Percentiles rank a stretch among this genome's conserved stretches.
These are phyloP conservation scores for Chroicocephalus ridibundus DNA, from an alignment of 2,113 vertebrate genomes.

Conservation along the genomic window DNA sequence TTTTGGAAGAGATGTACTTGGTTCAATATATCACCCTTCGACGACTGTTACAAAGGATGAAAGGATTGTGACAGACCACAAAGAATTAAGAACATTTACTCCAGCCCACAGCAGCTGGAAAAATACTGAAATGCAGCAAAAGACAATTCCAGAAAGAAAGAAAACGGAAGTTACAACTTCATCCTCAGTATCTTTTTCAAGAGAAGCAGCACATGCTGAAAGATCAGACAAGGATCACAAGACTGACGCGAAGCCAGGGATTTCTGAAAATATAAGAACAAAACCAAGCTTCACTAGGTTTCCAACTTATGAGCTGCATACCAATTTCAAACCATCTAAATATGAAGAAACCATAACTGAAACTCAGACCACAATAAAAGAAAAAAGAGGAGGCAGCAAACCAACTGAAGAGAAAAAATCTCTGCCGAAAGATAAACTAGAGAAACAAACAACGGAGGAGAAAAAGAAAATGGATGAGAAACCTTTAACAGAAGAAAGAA, in stretches of 20 bases:
- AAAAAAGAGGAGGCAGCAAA: slow-evolving; percentile 34
- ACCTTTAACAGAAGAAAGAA: neutral
- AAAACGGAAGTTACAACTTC: slow-evolving; percentile 60
- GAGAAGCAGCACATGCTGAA: neutral
- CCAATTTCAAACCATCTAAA: slow-evolving; percentile 11
- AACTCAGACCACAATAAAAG: neutral
- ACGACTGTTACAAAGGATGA: slow-evolving; percentile 74
- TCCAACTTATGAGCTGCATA: slow-evolving; percentile 15
- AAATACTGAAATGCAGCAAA: slow-evolving; percentile 42
- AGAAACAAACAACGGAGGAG: slow-evolving; percentile 8
- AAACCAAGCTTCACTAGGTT: slow-evolving; percentile 30
- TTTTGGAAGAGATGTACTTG: slow-evolving; percentile 59
- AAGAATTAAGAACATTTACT: slow-evolving; percentile 14
- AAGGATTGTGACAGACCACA: slow-evolving; percentile 68
- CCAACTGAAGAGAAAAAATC: slow-evolving; percentile 22
- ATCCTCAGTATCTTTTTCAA: slow-evolving; percentile 5
- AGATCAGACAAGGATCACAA: slow-evolving; percentile 15
- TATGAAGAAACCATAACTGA: slow-evolving; percentile 61
- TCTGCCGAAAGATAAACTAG: slow-evolving; percentile 8
- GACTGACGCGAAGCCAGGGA: neutral
- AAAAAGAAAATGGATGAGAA: slow-evolving; percentile 18
- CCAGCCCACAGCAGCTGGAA: slow-evolving; percentile 33
- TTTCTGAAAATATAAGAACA: slow-evolving; percentile 6
- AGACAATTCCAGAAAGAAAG: slow-evolving; percentile 58
- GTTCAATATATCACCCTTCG: slow-evolving; percentile 24